Evolutionary conservation across 1,140 invertebrate species (phyloP), one percentile per base, ranked within the genome.

Genomic region (Acromyrmex charruanus): DNA sequence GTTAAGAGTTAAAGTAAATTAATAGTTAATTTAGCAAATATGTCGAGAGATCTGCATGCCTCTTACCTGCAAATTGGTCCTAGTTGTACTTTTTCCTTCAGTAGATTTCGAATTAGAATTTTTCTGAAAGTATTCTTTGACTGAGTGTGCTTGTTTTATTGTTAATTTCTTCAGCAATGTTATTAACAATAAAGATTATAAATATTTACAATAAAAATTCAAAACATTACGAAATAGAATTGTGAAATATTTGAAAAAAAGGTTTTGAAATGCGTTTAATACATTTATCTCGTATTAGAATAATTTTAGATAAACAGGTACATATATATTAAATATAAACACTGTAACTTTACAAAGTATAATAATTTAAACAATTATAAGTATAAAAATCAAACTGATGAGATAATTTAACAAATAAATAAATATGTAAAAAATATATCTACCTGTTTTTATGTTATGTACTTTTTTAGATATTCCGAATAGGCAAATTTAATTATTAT

Each of bases 111-210:
- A 35, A 61, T 87, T 89, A 55, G 75, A 74, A 87, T 91, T 94
- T 92, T 94, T 93, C 94, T 94, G 92, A 88, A 93, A 93, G 25
- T 58, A 91, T 85, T 86, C 59, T 82, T 87, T 28, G 18, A 87
- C 75, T 87, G 61, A 28, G 14, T 25, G 2, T 2, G 9, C 44
- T 44, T 28, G 7, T 66, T 53, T 55, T 25, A 44, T 16, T 18
- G n/a, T 21, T 28, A 6, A 71, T 28, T 44, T 81, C 2, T 71
- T 81, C 25, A 25, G 14, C 66, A 58, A 0, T 9, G 10, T 31
- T 71, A 58, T 12, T 44, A 25, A 44, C 5, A 44, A 31, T 21
- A 59, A 53, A 44, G 21, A 49, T 77, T 65, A 7, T 77, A 44
- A 7, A 59, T 14, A 21, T 25, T 71, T 58, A 10, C 14, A 6